Evolutionary conservation across 2,797 vertebrate genomes (phyloP).

Genomic region (Eulemur mongoz): DNA sequence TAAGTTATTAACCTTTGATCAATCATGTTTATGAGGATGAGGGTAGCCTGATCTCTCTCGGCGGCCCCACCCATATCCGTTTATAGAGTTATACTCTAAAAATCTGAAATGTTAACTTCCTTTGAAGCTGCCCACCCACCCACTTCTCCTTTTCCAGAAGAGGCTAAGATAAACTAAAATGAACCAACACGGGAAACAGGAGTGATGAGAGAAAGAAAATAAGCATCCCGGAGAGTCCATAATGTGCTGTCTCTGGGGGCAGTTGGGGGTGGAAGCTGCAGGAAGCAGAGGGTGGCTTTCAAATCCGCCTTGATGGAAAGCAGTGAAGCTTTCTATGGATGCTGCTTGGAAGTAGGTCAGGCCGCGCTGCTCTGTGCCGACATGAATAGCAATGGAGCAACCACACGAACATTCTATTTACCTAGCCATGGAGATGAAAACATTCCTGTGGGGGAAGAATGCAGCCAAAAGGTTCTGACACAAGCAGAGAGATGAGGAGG

Average conservation of each 20-base stretch:
- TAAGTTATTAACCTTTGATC: neutral
- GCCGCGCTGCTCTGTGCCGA: conserved; percentile 20
- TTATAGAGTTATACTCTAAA: neutral
- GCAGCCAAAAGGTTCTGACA: conserved; percentile 70
- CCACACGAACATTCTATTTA: conserved; percentile 61
- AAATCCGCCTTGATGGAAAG: conserved; percentile 56
- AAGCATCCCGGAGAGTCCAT: neutral
- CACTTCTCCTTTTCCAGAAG: conserved; percentile 23
- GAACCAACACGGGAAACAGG: neutral
- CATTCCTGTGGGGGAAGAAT: conserved; percentile 40
- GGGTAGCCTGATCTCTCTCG: neutral
- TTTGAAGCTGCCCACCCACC: neutral
- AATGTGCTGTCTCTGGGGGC: neutral
- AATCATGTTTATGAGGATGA: neutral
- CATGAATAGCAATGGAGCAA: conserved; percentile 72
- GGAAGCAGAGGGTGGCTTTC: conserved; percentile 28
- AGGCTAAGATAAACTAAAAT: neutral
- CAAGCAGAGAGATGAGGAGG: conserved; percentile 57
- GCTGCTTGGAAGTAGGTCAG: conserved; percentile 77
- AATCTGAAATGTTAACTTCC: neutral
- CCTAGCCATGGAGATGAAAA: conserved; percentile 73
- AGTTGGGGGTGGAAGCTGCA: neutral
- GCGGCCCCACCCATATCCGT: neutral
- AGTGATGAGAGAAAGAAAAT: neutral
- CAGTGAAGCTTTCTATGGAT: conserved; percentile 67